phyloP scores from a whole-genome alignment of 2,113 vertebrate genomes.

The Rhinolophus ferrumequinum region DNA sequence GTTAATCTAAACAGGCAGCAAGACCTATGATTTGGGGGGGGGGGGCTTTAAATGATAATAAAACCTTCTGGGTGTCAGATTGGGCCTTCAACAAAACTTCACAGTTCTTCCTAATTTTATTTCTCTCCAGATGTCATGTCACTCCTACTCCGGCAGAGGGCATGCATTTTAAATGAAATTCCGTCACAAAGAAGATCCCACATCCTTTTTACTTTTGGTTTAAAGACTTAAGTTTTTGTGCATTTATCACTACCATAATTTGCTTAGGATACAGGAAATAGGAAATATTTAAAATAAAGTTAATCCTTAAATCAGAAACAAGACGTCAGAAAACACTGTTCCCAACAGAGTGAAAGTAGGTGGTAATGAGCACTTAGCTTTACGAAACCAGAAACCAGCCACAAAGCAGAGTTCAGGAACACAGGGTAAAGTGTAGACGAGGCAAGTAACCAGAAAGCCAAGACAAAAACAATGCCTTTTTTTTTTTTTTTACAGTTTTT shows the following conservation, averaged over 20 bases:
- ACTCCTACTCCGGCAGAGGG: constrained; percentile 7
- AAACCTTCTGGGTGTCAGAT: not conserved
- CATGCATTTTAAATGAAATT: constrained; percentile 25
- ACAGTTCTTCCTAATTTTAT: not conserved
- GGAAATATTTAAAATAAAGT: not conserved
- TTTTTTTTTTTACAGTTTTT: not conserved
- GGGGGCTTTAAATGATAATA: not conserved
- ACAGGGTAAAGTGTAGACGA: not conserved
- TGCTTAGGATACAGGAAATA: not conserved
- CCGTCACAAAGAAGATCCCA: not conserved
- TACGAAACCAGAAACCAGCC: not conserved
- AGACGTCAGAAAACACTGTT: not conserved
- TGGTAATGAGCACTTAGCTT: not conserved
- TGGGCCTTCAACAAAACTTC: not conserved
- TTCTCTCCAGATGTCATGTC: not conserved
- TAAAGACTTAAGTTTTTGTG: not conserved
- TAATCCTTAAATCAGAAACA: not conserved
- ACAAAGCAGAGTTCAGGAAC: not conserved
- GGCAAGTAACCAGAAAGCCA: not conserved
- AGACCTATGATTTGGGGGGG: not conserved
- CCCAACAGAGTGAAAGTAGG: not conserved
- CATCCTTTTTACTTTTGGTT: not conserved
- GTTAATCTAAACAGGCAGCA: not conserved
- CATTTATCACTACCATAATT: not conserved
- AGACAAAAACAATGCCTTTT: not conserved